Evolutionary conservation across 2,797 vertebrate species (phyloP).

Genomic region (Hirundo rustica): DNA sequence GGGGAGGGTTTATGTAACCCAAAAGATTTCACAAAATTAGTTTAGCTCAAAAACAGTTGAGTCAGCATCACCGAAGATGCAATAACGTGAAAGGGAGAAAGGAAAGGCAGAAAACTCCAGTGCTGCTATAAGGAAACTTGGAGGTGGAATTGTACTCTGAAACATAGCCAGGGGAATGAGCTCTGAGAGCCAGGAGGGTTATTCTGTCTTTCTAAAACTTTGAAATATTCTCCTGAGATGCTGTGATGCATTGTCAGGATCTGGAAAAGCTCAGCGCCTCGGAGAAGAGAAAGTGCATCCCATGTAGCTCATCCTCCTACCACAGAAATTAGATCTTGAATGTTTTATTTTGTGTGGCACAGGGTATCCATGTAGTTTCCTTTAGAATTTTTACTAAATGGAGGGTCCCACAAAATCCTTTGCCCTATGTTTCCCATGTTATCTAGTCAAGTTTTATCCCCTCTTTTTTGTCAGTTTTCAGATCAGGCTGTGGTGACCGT

Average conservation of each 20-base stretch:
- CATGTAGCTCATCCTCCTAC: not conserved
- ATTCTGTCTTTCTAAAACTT: not conserved
- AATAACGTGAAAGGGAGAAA: slow-evolving; percentile 7
- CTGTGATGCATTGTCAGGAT: not conserved
- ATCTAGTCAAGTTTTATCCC: not conserved
- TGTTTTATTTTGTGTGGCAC: not conserved
- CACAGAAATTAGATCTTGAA: not conserved
- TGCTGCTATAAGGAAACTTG: not conserved
- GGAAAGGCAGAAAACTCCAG: not conserved
- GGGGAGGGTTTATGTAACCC: slow-evolving; percentile 9
- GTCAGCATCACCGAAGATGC: slow-evolving; percentile 10
- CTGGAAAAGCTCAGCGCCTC: not conserved
- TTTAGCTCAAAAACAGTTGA: slow-evolving; percentile 30
- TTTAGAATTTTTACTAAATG: not conserved
- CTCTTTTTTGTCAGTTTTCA: not conserved
- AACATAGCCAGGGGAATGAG: not conserved
- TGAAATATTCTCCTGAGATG: not conserved
- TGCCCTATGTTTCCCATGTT: not conserved
- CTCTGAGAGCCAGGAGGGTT: not conserved
- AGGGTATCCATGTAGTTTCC: not conserved
- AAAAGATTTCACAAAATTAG: not conserved
- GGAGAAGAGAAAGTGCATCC: not conserved
- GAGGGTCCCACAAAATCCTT: not conserved
- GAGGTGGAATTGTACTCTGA: not conserved
- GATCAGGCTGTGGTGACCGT: not conserved